phyloP scores from a whole-genome alignment of 2,797 vertebrate species.

The Notamacropus eugenii region DNA sequence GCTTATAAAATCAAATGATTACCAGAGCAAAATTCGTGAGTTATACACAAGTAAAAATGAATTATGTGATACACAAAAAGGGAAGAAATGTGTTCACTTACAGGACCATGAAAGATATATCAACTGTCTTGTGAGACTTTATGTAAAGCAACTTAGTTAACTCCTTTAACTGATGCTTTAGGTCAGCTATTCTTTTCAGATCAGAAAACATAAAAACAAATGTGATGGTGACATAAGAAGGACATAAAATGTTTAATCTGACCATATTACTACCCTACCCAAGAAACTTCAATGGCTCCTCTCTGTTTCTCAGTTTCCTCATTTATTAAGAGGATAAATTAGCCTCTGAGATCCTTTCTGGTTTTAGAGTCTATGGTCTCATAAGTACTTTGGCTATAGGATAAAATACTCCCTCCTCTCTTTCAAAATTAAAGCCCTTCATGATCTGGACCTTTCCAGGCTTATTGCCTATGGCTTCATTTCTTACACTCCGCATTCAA shows the following conservation, averaged over 20 bases:
- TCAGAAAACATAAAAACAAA: conserved; percentile 23
- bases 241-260: conserved; percentile 6
- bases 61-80: not conserved
- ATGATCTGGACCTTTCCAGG: not conserved
- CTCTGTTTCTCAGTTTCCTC: not conserved
- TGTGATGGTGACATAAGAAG: not conserved
- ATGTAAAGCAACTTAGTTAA: not conserved
- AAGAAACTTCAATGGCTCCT: not conserved
- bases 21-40: not conserved
- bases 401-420: not conserved
- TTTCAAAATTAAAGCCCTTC: not conserved
- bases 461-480: not conserved
- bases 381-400: not conserved
- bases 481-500: not conserved
- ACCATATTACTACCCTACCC: not conserved
- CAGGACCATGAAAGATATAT: not conserved
- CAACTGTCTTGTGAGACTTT: too few relatives aligned
- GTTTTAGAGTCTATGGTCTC: not conserved
- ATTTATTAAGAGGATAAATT: not conserved
- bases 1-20: not conserved
- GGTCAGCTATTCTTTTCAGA: not conserved
- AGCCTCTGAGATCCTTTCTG: not conserved
- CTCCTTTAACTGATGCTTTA: conserved; percentile 3
- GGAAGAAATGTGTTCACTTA: not conserved
- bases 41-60: not conserved